Evolutionary conservation across 2,888 invertebrate species (phyloP), one percentile per base, ranked within the genome.

Genomic region (Sussaba pulchella): DNA sequence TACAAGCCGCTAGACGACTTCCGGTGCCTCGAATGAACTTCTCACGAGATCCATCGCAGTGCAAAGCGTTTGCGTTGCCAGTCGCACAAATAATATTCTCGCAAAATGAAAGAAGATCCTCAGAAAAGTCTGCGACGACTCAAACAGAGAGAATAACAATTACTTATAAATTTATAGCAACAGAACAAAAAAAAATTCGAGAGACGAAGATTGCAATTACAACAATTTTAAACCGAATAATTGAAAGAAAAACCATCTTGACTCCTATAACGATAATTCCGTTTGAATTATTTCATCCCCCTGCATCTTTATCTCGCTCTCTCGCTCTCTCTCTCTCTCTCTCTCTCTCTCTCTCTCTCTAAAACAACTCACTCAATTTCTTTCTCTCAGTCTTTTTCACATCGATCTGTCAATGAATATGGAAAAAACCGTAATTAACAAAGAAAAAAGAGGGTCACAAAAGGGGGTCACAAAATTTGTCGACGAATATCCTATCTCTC

Each of bases 401-500:
- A 74, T 59, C 54, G 12, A 74, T 61, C 14, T 63, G 50, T 41
- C 61, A 73, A 36, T 39, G 26, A 36, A 74, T 59, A 17, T 59
- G 41, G 31, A 47, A 26, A 12, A 69, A 75, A 70, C 74, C 52
- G 41, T 12, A 17, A 41, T 41, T 43, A 52, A 69, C 39, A 26
- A 47, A 41, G 21, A 70, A 76, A 63, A 59, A 54, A 54, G 73
- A 64, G 12, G 17, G 6, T 5, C 31, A 6, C 2, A 31, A 31
- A 31, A 31, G 31, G 31, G 31, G 12, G 17, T 67, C 73, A 61
- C 72, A 52, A 5, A 77, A 64, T 57, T 63, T 61, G 50, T 75
- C 69, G 36, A 59, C 70, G 45, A 77, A 77, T 63, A 57, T 5
- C 66, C 24, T 59, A 54, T 78, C 45, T 85, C 79, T 87, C 78